A percentile compares a stretch with the other conserved stretches of the same genome.
Evolutionary conservation across 1,140 invertebrate species (phyloP).

Genomic region (Drosophila orosa): DNA sequence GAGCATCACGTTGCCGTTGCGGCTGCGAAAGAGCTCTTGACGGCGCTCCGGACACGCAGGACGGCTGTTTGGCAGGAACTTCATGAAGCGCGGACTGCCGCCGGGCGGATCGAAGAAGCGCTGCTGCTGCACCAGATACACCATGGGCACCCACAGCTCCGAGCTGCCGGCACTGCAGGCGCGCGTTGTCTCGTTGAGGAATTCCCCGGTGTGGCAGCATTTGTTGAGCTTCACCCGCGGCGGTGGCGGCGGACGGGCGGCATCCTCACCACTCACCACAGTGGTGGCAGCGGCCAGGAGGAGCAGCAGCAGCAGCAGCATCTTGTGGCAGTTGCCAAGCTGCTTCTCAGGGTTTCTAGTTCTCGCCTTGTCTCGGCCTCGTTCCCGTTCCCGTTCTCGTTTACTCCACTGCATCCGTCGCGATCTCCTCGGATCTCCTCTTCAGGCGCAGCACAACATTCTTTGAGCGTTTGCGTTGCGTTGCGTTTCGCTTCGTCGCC

Average conservation of each 20-base stretch:
- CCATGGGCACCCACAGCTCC: conserved; percentile 72
- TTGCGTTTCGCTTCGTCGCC: conserved; percentile 31
- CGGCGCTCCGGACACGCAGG: conserved; percentile 50
- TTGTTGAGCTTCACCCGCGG: conserved; percentile 74
- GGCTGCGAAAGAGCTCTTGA: conserved; percentile 61
- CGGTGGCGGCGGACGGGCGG: conserved; percentile 27
- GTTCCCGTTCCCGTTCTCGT: conserved; percentile 9
- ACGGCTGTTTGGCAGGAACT: conserved; percentile 61
- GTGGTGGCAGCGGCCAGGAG: background rate
- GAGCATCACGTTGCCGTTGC: conserved; percentile 60
- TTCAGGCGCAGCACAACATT: conserved; percentile 10
- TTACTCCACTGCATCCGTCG: conserved; percentile 21
- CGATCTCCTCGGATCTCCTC: background rate
- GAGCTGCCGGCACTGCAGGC: conserved; percentile 68
- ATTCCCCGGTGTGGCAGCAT: conserved; percentile 79
- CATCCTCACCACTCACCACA: background rate
- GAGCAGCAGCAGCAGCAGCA: background rate
- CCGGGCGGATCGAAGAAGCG: conserved; percentile 68
- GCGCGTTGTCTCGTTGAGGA: conserved; percentile 58
- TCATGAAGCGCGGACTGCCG: conserved; percentile 67
- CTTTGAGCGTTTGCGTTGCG: background rate
- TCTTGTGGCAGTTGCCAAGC: background rate
- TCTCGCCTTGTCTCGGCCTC: background rate
- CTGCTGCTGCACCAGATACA: conserved; percentile 63
- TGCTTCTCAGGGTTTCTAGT: conserved; percentile 10